Percentiles rank a stretch among this genome's conserved stretches.
phyloP scores from a whole-genome alignment of 2,797 vertebrate genomes.

The Cheirogaleus major region DNA sequence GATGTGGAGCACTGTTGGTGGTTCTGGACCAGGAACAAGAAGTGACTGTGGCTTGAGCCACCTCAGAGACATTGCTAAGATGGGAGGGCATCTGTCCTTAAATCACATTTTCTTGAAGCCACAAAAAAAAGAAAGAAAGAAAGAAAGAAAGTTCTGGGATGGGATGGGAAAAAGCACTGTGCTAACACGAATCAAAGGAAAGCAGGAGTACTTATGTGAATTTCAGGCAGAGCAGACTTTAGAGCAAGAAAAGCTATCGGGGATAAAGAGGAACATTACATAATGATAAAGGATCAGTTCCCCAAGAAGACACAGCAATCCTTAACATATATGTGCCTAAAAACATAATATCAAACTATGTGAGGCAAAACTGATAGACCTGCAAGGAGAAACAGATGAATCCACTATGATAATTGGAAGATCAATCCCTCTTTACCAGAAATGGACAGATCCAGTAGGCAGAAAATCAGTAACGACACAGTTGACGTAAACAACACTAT shows the following conservation, averaged over 20 bases:
- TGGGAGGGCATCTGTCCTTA: neutral
- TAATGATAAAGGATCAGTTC: neutral
- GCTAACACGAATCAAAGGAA: neutral
- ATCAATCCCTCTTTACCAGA: neutral
- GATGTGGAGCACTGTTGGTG: conserved; percentile 88
- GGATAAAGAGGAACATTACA: neutral
- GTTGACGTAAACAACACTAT: neutral
- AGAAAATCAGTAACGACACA: neutral
- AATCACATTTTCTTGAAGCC: neutral
- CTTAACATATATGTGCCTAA: neutral
- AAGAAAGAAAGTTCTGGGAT: neutral
- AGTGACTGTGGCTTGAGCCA: conserved; percentile 66
- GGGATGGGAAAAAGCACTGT: too few species aligned
- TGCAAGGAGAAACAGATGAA: neutral
- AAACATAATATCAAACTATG: neutral
- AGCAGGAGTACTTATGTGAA: neutral
- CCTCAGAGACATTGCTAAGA: neutral
- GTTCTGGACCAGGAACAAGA: conserved; percentile 94
- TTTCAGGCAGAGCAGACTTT: neutral
- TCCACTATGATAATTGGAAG: neutral
- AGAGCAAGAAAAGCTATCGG: neutral
- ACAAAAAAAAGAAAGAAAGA: neutral
- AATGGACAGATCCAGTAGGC: neutral
- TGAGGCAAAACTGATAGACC: neutral
- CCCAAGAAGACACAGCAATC: neutral